These are phyloP conservation scores for Isurus oxyrinchus DNA, from an alignment of 2,113 vertebrate genomes.

Conservation along the genomic window DNA sequence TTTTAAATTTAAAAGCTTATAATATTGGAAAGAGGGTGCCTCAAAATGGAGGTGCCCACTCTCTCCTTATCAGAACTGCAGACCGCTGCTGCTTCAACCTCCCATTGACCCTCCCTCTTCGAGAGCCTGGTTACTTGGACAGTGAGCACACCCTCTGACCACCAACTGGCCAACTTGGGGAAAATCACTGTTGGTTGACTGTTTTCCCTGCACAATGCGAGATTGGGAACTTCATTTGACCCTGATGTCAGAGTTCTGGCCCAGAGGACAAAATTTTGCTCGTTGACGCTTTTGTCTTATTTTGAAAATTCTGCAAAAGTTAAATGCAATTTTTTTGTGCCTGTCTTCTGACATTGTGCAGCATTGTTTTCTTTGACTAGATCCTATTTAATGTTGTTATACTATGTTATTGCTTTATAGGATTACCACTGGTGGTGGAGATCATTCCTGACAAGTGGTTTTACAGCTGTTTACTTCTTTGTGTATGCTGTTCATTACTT, in stretches of 20 bases:
- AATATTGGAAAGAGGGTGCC: too few species aligned
- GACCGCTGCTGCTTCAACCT: too few species aligned
- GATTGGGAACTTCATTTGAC: neutral
- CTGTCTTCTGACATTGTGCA: neutral
- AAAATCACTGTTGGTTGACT: neutral
- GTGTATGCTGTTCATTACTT: conserved; percentile 63
- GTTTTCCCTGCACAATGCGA: neutral
- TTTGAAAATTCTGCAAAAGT: neutral
- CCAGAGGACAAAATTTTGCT: neutral
- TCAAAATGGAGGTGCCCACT: too few species aligned
- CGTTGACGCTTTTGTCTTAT: neutral
- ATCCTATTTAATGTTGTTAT: neutral
- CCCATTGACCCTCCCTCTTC: neutral
- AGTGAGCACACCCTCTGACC: neutral
- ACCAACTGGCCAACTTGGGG: neutral
- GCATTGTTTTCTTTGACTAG: neutral
- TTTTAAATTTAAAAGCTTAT: too few species aligned
- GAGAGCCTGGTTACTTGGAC: neutral
- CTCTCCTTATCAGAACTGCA: too few species aligned
- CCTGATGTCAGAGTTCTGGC: neutral
- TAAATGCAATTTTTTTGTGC: neutral
- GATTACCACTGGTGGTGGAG: conserved; percentile 41
- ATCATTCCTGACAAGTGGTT: conserved; percentile 33
- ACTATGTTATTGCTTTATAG: neutral
- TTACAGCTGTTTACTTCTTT: conserved; percentile 39